phyloP scores from a whole-genome alignment of 2,797 vertebrate genomes.

The Amazonetta brasiliensis region DNA sequence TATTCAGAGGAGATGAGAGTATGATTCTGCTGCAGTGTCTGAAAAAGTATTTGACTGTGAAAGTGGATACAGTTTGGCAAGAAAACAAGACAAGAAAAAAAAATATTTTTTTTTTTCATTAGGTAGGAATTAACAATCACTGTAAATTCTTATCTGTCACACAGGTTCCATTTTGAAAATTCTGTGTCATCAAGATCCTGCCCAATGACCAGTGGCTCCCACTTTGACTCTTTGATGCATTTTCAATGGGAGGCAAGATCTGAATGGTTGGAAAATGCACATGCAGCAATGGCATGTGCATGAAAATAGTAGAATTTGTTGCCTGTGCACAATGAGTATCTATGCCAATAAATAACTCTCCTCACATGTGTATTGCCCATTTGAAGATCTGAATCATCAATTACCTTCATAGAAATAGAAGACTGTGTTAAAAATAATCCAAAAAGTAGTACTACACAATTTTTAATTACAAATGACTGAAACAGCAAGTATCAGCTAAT shows the following conservation, averaged over 20 bases:
- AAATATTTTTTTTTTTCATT: not conserved
- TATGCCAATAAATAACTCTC: not conserved
- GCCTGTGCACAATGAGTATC: not conserved
- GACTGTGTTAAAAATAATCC: constrained; percentile 5
- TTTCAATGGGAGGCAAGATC: not conserved
- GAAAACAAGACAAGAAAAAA: not conserved
- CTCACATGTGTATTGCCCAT: not conserved
- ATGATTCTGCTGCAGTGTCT: not conserved
- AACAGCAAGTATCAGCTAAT: constrained; percentile 34
- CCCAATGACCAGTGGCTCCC: not conserved
- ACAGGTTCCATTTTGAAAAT: constrained; percentile 37
- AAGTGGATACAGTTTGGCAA: not conserved
- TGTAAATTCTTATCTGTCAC: not conserved
- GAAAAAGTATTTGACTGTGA: constrained; percentile 18
- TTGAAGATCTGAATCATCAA: constrained; percentile 30
- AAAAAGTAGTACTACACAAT: not conserved
- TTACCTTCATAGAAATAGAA: constrained; percentile 49
- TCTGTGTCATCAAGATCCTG: not conserved
- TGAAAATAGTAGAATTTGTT: not conserved
- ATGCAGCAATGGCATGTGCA: not conserved
- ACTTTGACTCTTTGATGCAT: not conserved
- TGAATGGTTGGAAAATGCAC: not conserved
- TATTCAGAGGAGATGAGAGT: constrained; percentile 21
- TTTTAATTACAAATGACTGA: constrained; percentile 52
- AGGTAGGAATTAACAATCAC: not conserved